Evolutionary conservation across 2,113 vertebrate species (phyloP).

Genomic region (Raja brachyura): DNA sequence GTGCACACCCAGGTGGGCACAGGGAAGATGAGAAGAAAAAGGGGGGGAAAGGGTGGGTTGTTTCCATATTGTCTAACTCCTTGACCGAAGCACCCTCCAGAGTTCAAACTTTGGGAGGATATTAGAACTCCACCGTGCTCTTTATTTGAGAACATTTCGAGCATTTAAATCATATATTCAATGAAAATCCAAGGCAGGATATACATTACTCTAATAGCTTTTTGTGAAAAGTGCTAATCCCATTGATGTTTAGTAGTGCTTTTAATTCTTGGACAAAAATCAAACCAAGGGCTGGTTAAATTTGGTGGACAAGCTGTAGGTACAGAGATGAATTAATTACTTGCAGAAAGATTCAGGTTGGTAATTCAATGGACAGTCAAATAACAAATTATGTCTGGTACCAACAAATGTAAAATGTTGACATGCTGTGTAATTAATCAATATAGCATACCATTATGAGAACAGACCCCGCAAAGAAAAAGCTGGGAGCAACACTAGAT

Average conservation of each 20-base stretch:
- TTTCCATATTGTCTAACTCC: no score
- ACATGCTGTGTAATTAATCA: neutral
- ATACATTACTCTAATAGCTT: neutral
- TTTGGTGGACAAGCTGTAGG: neutral
- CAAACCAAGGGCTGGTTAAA: neutral
- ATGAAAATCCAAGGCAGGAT: conserved; percentile 7
- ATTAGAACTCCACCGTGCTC: neutral
- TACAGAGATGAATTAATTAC: neutral
- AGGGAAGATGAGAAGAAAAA: no score
- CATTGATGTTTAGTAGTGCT: neutral
- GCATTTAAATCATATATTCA: neutral
- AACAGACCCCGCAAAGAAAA: neutral
- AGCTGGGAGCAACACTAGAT: neutral
- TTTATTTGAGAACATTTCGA: neutral
- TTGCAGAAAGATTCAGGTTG: neutral
- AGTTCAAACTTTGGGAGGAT: neutral
- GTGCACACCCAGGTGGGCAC: no score
- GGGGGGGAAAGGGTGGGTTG: no score
- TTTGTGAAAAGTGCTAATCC: neutral
- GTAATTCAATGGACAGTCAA: neutral
- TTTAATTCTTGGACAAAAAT: neutral
- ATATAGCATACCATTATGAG: neutral
- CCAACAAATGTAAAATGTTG: neutral
- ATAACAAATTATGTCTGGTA: neutral
- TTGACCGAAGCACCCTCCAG: no score